Evolutionary conservation across 2,888 invertebrate genomes (phyloP).

Genomic region (Eupsilia transversa): DNA sequence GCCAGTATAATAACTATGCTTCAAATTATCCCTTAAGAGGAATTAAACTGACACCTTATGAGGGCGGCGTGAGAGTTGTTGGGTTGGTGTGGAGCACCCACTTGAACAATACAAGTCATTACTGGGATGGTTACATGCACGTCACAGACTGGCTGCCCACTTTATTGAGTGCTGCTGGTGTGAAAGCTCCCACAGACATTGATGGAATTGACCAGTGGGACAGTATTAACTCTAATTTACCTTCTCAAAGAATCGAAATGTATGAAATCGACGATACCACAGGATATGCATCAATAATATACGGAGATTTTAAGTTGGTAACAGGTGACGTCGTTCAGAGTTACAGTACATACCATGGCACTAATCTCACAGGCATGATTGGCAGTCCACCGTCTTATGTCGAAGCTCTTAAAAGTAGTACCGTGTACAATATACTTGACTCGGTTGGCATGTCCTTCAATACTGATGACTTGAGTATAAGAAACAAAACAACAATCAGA

Average conservation of each 20-base stretch:
- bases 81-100: conserved; percentile 92
- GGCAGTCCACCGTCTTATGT: conserved; percentile 75
- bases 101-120: conserved; percentile 81
- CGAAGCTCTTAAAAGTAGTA: conserved; percentile 73
- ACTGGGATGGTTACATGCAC: conserved; percentile 92
- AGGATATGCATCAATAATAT: conserved; percentile 77
- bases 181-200: conserved; percentile 72
- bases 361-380: conserved; percentile 76
- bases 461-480: conserved; percentile 64
- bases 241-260: conserved; percentile 76
- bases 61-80: conserved; percentile 95
- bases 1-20: conserved; percentile 93
- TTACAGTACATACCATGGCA: conserved; percentile 78
- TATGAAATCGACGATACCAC: conserved; percentile 82
- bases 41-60: conserved; percentile 94
- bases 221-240: conserved; percentile 74
- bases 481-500: conserved; percentile 73
- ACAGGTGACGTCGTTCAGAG: conserved; percentile 72
- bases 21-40: conserved; percentile 96
- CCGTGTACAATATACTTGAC: conserved; percentile 72
- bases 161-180: conserved; percentile 84
- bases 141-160: conserved; percentile 96
- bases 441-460: conserved; percentile 71
- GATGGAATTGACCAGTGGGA: conserved; percentile 85
- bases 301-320: conserved; percentile 80